phyloP scores from a whole-genome alignment of 64 coral and sea anemone species.

The Actinia tenebrosa region DNA sequence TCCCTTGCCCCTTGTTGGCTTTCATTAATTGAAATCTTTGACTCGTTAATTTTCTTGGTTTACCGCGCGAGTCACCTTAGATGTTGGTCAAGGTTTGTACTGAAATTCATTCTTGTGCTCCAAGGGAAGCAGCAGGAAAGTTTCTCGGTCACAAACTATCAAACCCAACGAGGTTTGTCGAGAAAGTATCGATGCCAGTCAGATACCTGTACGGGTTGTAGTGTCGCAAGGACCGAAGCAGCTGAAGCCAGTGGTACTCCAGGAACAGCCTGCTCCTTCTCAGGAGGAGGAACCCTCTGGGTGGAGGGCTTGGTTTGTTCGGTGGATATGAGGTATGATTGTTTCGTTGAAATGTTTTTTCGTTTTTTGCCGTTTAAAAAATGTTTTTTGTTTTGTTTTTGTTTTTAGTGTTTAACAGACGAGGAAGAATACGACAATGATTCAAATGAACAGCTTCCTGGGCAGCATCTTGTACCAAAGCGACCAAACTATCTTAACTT shows the following conservation, averaged over 20 bases:
- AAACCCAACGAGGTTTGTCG: conserved; percentile 12
- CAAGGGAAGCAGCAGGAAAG: conserved; percentile 10
- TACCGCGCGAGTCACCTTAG: too few relatives aligned
- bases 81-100: conserved; percentile 4
- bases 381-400: too few relatives aligned
- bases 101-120: conserved; percentile 31
- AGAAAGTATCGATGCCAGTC: conserved; percentile 4
- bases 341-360: too few relatives aligned
- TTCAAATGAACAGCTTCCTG: background rate
- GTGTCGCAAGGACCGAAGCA: conserved; percentile 42
- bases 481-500: background rate
- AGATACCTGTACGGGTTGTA: conserved; percentile 34
- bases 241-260: conserved; percentile 31
- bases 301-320: conserved; percentile 46
- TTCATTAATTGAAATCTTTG: too few relatives aligned
- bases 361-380: too few relatives aligned
- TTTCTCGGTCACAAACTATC: background rate
- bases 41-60: too few relatives aligned
- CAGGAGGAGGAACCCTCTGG: background rate
- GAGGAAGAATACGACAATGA: background rate
- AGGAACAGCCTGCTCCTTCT: background rate
- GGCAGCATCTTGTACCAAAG: background rate
- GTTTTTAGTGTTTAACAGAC: background rate
- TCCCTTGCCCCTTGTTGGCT: too few relatives aligned
- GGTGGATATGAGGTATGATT: background rate